Evolutionary conservation across 1,140 invertebrate species (phyloP), one percentile per base, ranked within the genome.

Genomic region (Anthonomus grandis): DNA sequence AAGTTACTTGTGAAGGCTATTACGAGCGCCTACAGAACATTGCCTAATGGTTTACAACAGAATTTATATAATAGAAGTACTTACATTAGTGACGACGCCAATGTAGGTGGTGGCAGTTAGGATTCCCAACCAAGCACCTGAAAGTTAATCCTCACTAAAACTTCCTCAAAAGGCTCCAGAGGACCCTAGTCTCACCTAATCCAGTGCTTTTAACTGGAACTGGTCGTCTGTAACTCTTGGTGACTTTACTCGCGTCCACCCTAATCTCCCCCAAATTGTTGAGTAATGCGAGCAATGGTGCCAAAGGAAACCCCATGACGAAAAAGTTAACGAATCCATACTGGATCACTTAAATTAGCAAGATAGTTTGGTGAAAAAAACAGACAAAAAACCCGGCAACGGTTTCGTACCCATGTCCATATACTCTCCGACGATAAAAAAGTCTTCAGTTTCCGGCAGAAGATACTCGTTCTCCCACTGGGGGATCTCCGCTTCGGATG

Each of bases 1-100:
- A 97, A 93, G 66, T 96, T 93, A 0, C 94, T 97, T 1, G 95
- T 97, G 76, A 98, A 98, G 37, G 95, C 95, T 70, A 99, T 98
- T 41, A 98, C 93, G 65, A 97, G 91, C 36, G 89, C 95, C 93
- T 97, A 47, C n/a, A 10, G n/a, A 23, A 23, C 13, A 8, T 39
- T 23, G n/a, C 36, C 10, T 13, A 50, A 37, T 2, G 9, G 9
- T 36, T 38, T 36, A 21, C 1, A 8, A 1, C 10, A 12, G 24
- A 22, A 1, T 12, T 45, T 13, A 25, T 9, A 18, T 0, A 12
- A 17, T 31, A n/a, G 12, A n/a, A 27, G 36, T 27, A 17, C 34
- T 63, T 64, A 68, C 66, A 47, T 67, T 68, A 8, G 59, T 62
- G 10, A 61, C 45, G 13, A 62, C 59, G n/a, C 67, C 65, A 0